These are phyloP conservation scores for Tachina fera DNA, from an alignment of 2,888 invertebrate species.

Conservation along the genomic window DNA sequence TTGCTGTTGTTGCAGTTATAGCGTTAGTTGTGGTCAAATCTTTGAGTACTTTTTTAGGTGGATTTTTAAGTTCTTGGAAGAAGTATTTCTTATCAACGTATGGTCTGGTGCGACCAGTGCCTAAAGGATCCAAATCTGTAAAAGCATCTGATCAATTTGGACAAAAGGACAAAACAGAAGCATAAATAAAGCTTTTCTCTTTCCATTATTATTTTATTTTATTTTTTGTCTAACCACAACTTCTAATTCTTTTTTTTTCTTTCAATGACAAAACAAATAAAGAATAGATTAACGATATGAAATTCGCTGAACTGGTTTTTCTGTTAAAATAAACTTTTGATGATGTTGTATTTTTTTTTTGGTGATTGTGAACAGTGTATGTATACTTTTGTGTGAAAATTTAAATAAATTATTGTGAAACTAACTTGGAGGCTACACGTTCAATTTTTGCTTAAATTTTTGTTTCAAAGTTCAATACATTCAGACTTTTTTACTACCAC, in stretches of 20 bases:
- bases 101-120: conserved; percentile 95
- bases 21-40: conserved; percentile 85
- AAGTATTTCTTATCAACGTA: conserved; percentile 98
- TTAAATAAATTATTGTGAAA: neutral
- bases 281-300: conserved; percentile 13
- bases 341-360: conserved; percentile 45
- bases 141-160: conserved; percentile 88
- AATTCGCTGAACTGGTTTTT: conserved; percentile 30
- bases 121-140: conserved; percentile 96
- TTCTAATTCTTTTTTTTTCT: conserved; percentile 16
- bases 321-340: conserved; percentile 5
- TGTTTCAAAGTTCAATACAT: no score
- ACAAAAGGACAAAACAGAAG: conserved; percentile 69
- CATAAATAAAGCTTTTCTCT: conserved; percentile 64
- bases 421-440: no score
- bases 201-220: conserved; percentile 10
- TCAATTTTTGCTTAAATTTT: no score
- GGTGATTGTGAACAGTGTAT: conserved; percentile 31
- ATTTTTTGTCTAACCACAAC: conserved; percentile 46
- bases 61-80: conserved; percentile 97
- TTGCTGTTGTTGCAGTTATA: conserved; percentile 55
- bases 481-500: no score
- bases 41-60: conserved; percentile 95
- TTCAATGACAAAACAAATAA: conserved; percentile 46
- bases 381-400: conserved; percentile 29